These are phyloP conservation scores for Brachionus paranguensis DNA, from an alignment of 1,140 invertebrate genomes.

Conservation along the genomic window DNA sequence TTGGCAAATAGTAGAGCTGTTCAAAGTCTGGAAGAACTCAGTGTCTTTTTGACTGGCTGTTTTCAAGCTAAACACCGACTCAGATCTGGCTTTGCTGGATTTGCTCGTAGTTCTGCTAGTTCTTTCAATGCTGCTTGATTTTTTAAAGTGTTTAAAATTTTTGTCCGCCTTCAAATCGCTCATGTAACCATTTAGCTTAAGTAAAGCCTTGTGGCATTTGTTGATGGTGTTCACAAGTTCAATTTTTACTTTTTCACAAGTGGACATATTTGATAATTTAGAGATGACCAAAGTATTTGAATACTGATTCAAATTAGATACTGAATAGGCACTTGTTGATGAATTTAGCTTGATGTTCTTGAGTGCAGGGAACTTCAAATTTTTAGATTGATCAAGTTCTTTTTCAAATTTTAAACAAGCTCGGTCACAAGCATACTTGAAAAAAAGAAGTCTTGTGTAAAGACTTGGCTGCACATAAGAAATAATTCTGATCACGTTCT, in stretches of 20 bases:
- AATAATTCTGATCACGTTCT: constrained; percentile 32
- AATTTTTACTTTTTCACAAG: constrained; percentile 9
- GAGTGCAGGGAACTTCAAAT: not conserved
- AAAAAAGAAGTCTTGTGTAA: not conserved
- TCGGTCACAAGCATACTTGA: constrained; percentile 3
- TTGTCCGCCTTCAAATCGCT: not conserved
- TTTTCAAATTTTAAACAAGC: constrained; percentile 12
- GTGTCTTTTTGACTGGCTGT: not conserved
- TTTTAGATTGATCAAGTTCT: not conserved
- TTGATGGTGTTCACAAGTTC: not conserved
- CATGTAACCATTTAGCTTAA: constrained; percentile 20
- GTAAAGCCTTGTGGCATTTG: constrained; percentile 14
- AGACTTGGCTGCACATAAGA: constrained; percentile 25
- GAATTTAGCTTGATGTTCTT: not conserved
- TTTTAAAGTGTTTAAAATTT: constrained; percentile 17
- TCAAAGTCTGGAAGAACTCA: not conserved
- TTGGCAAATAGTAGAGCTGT: constrained; percentile 12
- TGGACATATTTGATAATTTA: not conserved
- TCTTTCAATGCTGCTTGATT: not conserved
- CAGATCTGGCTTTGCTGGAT: not conserved
- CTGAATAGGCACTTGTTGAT: not conserved
- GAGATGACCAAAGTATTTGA: not conserved
- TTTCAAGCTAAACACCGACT: not conserved
- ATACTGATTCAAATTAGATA: not conserved
- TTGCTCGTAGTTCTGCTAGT: not conserved